Conservation (phyloP, 2,113 vertebrate species). For the Pachycephala philippinensis region DNA sequence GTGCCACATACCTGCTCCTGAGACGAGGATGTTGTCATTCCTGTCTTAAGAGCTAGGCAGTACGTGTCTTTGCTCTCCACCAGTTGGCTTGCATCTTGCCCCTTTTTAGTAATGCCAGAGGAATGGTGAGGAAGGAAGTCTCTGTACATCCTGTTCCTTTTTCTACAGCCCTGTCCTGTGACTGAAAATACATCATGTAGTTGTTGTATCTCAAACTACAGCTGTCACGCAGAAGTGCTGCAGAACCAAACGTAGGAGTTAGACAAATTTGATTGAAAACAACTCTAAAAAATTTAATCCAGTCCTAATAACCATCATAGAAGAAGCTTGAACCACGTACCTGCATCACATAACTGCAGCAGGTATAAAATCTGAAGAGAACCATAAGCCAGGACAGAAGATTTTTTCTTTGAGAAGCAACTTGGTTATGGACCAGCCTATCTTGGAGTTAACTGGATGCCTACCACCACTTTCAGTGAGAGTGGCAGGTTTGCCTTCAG, state of each 20-base stretch:
- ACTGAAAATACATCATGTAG: background rate
- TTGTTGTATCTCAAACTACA: background rate
- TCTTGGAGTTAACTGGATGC: background rate
- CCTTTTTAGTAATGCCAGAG: constrained; percentile 41
- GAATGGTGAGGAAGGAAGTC: constrained; percentile 62
- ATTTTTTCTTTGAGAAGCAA: background rate
- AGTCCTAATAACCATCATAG: background rate
- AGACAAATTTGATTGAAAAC: background rate
- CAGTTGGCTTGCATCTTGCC: background rate
- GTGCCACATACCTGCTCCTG: constrained; percentile 7
- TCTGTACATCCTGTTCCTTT: constrained; percentile 40
- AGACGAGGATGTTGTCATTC: constrained; percentile 44
- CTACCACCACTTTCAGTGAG: background rate
- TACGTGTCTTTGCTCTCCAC: background rate
- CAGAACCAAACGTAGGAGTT: background rate
- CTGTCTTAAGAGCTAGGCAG: background rate
- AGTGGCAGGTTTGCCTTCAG: background rate
- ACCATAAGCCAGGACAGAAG: background rate
- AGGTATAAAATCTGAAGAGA: background rate
- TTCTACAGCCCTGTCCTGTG: background rate
- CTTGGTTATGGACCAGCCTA: background rate
- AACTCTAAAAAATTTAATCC: background rate
- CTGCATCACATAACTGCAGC: background rate
- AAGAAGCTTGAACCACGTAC: background rate
- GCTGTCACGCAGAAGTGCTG: background rate